Base-by-base conservation (phyloP, 2,797 vertebrate genomes). In the Phyllotis vaccarum region DNA sequence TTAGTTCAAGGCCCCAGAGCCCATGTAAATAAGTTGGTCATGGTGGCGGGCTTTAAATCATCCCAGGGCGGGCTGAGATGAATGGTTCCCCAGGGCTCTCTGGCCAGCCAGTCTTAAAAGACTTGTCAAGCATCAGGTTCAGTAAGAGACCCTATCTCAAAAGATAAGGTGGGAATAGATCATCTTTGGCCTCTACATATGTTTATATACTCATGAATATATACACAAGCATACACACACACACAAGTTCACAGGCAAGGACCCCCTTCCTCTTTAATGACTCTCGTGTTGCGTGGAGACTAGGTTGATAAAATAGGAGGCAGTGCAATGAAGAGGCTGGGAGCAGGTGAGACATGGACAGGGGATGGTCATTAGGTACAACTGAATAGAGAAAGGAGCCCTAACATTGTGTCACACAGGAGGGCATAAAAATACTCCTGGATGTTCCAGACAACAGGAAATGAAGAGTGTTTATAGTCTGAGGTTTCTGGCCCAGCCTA, bases 261-360 rank as follows among this genome's bases (percentile, higher is more conserved):
- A 0, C 2, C 22, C 5, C 7, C 34, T 7, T 13, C 31, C 0
- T 3, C 24, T 5, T 10, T 14, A 17, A 34, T 1, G 1, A 9
- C 27, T 21, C 64, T 5, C 3, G 10, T 0, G 22, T 11, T 12
- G 3, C 4, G 2, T 27, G 3, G 58, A 24, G 13, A 31, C 68
- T 64, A 2, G 66, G 29, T 0, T 56, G 75, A 43, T 17, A 70
- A 78, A 34, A n/a, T 3, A 66, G 46, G 66, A 37, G 46, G 56
- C 21, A 14, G 14, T 56, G 58, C 46, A 89, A 46, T 14, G 14
- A 9, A 31, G 46, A 83, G 46, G 49, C 58, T 46, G 70, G 46
- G 17, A 34, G 24, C 58, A 27, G 56, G 29, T 27, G 52, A 64
- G 9, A 6, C 29, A 14, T 22, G 29, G 8, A n/a, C 46, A 49